Evolutionary conservation across 2,113 vertebrate genomes (phyloP).

Genomic region (Gavia stellata): DNA sequence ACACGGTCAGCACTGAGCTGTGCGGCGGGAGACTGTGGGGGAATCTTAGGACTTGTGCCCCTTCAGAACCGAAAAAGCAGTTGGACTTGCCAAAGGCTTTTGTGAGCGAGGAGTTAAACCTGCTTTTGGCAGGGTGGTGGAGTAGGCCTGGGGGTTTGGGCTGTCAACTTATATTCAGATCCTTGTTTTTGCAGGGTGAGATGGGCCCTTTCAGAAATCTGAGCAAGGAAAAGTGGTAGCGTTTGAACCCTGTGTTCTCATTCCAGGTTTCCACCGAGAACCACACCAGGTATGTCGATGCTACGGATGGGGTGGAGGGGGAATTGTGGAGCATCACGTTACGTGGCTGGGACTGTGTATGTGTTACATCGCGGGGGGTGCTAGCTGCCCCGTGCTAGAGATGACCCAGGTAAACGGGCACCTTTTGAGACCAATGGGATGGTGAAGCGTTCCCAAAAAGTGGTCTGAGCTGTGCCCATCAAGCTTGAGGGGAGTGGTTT

Average conservation of each 20-base stretch:
- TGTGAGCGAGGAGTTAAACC: background rate
- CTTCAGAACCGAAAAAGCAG: background rate
- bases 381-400: too few species aligned
- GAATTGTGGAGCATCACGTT: background rate
- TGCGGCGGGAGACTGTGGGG: rapidly evolving
- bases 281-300: background rate
- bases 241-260: background rate
- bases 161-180: background rate
- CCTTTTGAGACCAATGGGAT: too few species aligned
- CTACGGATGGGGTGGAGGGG: background rate
- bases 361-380: rapidly evolving
- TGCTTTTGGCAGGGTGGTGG: background rate
- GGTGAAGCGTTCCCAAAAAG: background rate
- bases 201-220: background rate
- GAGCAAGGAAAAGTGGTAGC: background rate
- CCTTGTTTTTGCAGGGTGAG: background rate
- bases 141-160: too few species aligned
- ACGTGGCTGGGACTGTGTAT: rapidly evolving
- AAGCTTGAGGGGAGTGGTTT: background rate
- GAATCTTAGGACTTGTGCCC: background rate
- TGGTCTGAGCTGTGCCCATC: background rate
- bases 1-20: rapidly evolving
- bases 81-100: background rate
- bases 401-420: background rate
- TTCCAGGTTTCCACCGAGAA: background rate